These are phyloP conservation scores for Arion vulgaris DNA, from an alignment of 1,140 invertebrate species.

Conservation along the genomic window DNA sequence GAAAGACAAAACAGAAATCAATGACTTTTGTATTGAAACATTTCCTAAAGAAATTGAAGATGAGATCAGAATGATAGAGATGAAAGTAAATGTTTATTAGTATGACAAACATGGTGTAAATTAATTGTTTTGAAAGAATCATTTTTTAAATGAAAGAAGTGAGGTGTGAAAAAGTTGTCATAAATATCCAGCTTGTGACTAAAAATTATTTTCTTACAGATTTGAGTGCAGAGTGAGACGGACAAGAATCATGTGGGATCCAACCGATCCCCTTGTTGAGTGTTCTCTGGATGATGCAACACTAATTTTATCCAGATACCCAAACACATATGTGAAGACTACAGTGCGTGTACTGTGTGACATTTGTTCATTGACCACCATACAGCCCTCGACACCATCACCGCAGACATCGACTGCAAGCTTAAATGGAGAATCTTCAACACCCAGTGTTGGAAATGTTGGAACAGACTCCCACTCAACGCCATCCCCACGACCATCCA, in stretches of 20 bases:
- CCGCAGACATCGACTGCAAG: background rate
- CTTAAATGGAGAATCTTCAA: no score
- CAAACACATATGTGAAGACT: slow-evolving; percentile 75
- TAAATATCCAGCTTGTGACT: background rate
- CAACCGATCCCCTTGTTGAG: slow-evolving; percentile 75
- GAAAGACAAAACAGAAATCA: background rate
- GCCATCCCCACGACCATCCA: no score
- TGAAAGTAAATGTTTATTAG: no score
- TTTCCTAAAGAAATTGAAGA: background rate
- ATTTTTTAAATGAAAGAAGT: background rate
- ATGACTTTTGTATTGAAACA: background rate
- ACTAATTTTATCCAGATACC: slow-evolving; percentile 77
- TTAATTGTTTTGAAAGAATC: background rate
- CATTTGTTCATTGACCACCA: slow-evolving; percentile 47
- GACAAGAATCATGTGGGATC: slow-evolving; percentile 16
- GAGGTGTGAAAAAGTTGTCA: background rate
- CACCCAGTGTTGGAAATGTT: no score
- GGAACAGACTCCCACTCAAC: no score
- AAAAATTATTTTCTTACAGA: background rate
- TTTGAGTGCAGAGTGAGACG: slow-evolving; percentile 25
- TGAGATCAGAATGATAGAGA: background rate
- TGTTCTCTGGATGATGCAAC: slow-evolving; percentile 81
- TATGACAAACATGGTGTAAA: background rate
- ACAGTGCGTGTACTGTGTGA: slow-evolving; percentile 82
- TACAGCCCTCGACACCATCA: slow-evolving; percentile 18